Evolutionary conservation across 2,888 invertebrate genomes (phyloP).

Genomic region (Hylaea fasciaria): DNA sequence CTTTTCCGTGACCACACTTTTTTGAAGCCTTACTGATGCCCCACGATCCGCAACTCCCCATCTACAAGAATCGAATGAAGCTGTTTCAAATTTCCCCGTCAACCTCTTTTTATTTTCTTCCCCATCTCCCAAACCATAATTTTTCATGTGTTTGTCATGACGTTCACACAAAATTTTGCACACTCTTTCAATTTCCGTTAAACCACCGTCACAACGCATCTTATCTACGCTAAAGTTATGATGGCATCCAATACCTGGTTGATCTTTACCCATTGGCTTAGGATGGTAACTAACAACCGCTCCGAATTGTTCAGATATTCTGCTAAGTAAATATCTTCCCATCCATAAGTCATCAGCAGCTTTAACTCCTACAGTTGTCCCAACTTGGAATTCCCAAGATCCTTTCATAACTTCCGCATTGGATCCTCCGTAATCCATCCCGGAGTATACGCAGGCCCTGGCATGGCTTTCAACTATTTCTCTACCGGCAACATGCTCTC

Average conservation of each 20-base stretch:
- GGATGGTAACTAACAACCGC: constrained; percentile 88
- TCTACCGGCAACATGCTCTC: constrained; percentile 96
- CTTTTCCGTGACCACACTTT: constrained; percentile 92
- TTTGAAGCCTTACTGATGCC: constrained; percentile 96
- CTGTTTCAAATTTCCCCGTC: constrained; percentile 97
- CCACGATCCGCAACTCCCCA: constrained; percentile 95
- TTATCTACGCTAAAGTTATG: constrained; percentile 94
- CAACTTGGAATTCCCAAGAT: constrained; percentile 96
- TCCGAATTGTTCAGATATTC: constrained; percentile 94
- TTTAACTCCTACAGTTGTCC: constrained; percentile 94
- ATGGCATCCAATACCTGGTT: constrained; percentile 94
- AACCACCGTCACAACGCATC: constrained; percentile 92
- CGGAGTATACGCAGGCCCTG: constrained; percentile 94
- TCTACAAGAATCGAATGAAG: constrained; percentile 95
- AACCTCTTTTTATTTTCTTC: constrained; percentile 97
- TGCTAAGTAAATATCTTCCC: constrained; percentile 91
- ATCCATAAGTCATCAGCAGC: constrained; percentile 95
- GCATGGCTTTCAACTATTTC: constrained; percentile 97
- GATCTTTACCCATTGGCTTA: constrained; percentile 92
- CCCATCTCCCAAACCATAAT: constrained; percentile 95
- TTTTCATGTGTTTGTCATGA: constrained; percentile 90
- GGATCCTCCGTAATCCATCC: constrained; percentile 94
- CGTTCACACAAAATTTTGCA: constrained; percentile 87
- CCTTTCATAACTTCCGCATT: constrained; percentile 99
- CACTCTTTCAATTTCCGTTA: constrained; percentile 92